phyloP scores from a whole-genome alignment of 2,888 invertebrate species.

The Pherbina coryleti region DNA sequence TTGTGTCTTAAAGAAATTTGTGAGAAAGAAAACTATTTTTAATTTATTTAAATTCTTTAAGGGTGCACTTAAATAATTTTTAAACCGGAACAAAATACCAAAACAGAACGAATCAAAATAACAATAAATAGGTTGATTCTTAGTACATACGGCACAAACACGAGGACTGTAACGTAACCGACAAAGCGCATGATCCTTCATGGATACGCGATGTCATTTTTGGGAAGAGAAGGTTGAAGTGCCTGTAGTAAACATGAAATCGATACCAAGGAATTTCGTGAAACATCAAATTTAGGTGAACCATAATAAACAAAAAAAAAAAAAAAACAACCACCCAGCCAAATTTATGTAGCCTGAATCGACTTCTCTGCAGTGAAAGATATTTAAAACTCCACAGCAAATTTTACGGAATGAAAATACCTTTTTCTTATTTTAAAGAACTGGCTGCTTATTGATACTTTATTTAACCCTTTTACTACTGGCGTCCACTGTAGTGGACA shows the following conservation, averaged over 20 bases:
- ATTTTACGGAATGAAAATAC: no score
- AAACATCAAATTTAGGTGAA: not conserved
- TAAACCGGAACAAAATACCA: slow-evolving; percentile 24
- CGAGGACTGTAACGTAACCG: slow-evolving; percentile 49
- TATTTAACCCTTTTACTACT: no score
- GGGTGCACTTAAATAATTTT: not conserved
- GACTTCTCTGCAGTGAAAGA: not conserved
- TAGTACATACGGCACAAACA: slow-evolving; percentile 43
- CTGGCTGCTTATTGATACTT: not conserved
- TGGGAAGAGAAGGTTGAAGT: slow-evolving; percentile 37
- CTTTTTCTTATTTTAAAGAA: not conserved
- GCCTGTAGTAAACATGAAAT: slow-evolving; percentile 41
- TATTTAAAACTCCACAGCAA: no score
- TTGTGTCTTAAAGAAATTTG: no score
- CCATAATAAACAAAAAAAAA: not conserved
- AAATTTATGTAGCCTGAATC: slow-evolving; percentile 29
- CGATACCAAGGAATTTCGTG: slow-evolving; percentile 36
- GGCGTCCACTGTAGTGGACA: no score
- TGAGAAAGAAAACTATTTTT: not conserved
- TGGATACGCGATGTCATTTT: slow-evolving; percentile 47
- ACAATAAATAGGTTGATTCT: slow-evolving; percentile 29
- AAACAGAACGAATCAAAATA: slow-evolving; percentile 36
- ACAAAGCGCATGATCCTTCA: slow-evolving; percentile 49
- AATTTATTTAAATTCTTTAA: not conserved
- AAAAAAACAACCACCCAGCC: not conserved